These are phyloP conservation scores for Microtus pennsylvanicus DNA, from an alignment of 2,113 vertebrate genomes.

Conservation along the genomic window DNA sequence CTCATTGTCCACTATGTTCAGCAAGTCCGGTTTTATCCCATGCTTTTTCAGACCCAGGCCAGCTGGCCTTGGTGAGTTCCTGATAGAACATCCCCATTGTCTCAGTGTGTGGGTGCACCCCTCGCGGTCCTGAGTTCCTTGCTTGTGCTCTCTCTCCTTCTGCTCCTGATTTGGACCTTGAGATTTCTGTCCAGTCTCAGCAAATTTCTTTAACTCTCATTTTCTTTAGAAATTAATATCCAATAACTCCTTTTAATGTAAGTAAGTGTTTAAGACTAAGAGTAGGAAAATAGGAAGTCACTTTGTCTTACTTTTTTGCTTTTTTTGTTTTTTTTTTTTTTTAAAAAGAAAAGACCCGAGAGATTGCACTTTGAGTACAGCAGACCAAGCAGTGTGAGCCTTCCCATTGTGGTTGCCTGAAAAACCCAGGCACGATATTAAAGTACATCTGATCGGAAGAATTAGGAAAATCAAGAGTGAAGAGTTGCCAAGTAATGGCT, in stretches of 20 bases:
- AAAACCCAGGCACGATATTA: no score
- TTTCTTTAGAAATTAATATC: background rate
- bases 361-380: background rate
- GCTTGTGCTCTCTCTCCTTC: no score
- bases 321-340: no score
- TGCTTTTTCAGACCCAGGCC: no score
- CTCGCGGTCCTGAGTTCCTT: no score
- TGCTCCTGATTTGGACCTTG: no score
- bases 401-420: background rate
- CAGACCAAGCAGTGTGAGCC: background rate
- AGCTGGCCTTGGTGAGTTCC: no score
- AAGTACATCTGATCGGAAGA: background rate
- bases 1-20: no score
- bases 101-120: no score
- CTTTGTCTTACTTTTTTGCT: background rate
- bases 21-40: no score
- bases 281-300: background rate
- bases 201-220: background rate
- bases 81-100: no score
- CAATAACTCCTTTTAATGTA: background rate
- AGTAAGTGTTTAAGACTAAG: background rate
- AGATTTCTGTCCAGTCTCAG: no score
- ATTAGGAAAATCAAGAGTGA: background rate
- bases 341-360: background rate
- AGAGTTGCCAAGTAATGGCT: background rate